Evolutionary conservation across 2,888 invertebrate species (phyloP), one percentile per base, ranked within the genome.

Genomic region (Ochropleura plecta): DNA sequence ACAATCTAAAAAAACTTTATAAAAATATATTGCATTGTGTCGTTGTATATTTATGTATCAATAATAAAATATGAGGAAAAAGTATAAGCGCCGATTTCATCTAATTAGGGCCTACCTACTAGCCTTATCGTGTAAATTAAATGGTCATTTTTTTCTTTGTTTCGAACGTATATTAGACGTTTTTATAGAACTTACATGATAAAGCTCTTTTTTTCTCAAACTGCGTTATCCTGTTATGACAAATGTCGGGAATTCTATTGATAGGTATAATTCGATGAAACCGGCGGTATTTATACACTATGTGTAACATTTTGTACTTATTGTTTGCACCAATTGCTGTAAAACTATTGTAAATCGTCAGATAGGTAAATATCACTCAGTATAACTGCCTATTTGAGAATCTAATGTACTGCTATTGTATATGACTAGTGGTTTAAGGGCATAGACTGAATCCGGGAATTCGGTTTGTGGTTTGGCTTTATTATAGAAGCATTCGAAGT

Each of bases 21-120:
- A 90, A 90, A 94, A 94, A 95, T 93, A 95, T 95, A 95, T 95
- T 95, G 93, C 94, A 92, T 93, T 92, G 92, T 90, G 87, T 95
- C 94, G 94, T 95, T 95, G 95, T 95, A 94, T 92, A 92, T 90
- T 91, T 90, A 88, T 92, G 91, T 90, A 90, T 87, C 90, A 93
- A 92, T 92, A 92, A 90, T 93, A 93, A 88, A 88, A 88, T 87
- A 88, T 88, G 86, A 87, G 87, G 88, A 81, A 86, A 91, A 83
- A 86, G 79, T 74, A 73, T 82, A 81, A 76, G 82, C 82, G 79
- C 81, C 83, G 80, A 88, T 87, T 88, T 82, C 85, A 85, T 79
- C 86, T 84, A 79, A 89, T 82, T 70, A 81, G 18, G 59, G 57
- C 67, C 66, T 75, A 59, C 67, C 66, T 75, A 59, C 70, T 30